Base-by-base conservation (phyloP, 2,797 vertebrate genomes). In the Microctenopoma steveboyesi region DNA sequence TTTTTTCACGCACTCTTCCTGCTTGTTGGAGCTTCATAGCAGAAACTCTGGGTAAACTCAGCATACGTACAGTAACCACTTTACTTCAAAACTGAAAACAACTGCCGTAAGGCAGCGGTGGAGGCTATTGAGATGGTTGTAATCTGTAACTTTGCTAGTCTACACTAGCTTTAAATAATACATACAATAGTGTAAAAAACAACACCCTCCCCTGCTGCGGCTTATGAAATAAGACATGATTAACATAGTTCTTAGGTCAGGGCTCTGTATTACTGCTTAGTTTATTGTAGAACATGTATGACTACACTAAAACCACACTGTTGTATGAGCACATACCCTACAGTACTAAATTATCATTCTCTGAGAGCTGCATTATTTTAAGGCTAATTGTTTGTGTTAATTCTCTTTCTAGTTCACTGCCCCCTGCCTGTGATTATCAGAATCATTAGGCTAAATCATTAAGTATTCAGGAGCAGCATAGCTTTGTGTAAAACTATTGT, bases 361-460 rank as follows among this genome's bases (percentile, higher is more conserved):
- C 55, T n/a, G 35, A 15, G 65, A 72, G 66, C 43, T 61, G 62
- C 18, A 3, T 64, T 62, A 66, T 68, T 76, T 81, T 25, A 77
- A 35, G 69, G 45, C 74, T 73, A 82, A 85, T 79, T 82, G 74
- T 81, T 82, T 80, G 49, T 60, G 64, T 56, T 83, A 78, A 83
- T 73, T 79, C 51, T 66, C 51, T 62, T 62, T 75, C 57, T 72
- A 69, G 81, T 70, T 79, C 70, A 42, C 74, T 53, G 18, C 76
- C 76, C 64, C 58, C 63, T 48, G 61, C 56, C 74, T 64, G 74
- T 69, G 82, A 73, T 79, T 81, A 72, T 72, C 62, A 78, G 72
- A 81, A 58, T 80, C 79, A 83, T 84, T 84, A 76, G 61, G 62
- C 62, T 77, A 69, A 81, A 58, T 80, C 79, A 83, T 84, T 84